phyloP scores from a whole-genome alignment of 2,888 invertebrate species.

The Cotesia congregata region DNA sequence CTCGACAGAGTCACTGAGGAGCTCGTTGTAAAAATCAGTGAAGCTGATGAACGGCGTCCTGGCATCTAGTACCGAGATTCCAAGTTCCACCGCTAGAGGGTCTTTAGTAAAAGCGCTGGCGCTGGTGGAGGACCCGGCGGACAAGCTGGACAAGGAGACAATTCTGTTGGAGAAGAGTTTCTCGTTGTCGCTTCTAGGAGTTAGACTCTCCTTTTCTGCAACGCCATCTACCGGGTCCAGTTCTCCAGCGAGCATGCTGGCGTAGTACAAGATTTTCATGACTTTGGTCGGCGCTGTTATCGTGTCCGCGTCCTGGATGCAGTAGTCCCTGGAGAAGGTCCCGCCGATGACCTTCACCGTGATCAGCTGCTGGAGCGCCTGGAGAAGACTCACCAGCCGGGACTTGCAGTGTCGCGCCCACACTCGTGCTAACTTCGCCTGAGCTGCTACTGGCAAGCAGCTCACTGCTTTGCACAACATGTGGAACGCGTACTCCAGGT shows the following conservation, averaged over 20 bases:
- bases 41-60: constrained; percentile 87
- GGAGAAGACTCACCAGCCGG: constrained; percentile 77
- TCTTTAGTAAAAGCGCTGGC: constrained; percentile 87
- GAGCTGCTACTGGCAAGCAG: constrained; percentile 79
- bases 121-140: constrained; percentile 71
- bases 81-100: constrained; percentile 80
- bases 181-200: not conserved
- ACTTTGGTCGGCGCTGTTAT: constrained; percentile 89
- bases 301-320: constrained; percentile 87
- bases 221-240: not conserved
- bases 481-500: constrained; percentile 86
- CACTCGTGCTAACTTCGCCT: constrained; percentile 84
- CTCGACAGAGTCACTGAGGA: constrained; percentile 91
- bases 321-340: constrained; percentile 79
- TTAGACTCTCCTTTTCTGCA: not conserved
- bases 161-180: not conserved
- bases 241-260: constrained; percentile 87
- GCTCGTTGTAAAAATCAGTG: constrained; percentile 95
- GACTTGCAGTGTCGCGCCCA: constrained; percentile 81
- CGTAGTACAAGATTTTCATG: constrained; percentile 91
- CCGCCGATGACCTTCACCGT: constrained; percentile 87
- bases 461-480: constrained; percentile 84
- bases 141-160: not conserved
- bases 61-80: constrained; percentile 84
- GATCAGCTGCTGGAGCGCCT: constrained; percentile 89